Base-by-base conservation (phyloP, 2,797 vertebrate genomes). In the Brachymystax lenok region DNA sequence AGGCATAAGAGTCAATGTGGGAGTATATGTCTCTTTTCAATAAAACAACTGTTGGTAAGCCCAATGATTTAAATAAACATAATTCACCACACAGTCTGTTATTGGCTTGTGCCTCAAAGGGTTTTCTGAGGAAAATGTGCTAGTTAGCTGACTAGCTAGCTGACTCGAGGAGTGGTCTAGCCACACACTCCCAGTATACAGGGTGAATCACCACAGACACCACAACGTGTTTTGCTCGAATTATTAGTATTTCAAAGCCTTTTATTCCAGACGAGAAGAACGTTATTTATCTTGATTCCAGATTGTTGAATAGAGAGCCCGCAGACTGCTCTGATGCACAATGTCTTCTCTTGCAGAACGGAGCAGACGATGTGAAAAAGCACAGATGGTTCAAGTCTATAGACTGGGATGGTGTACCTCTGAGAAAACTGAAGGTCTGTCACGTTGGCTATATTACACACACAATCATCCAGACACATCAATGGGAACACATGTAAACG, bases 311-410 rank as follows among this genome's bases (percentile, higher is more conserved):
- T 46, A 46, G 21, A 63, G 10, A 5, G 59, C 13, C 59, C 59
- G 12, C 21, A 24, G 21, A 27, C 59, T 0, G 59, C 21, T 63
- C 59, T 63, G n/a, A 54, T 30, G 24, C 24, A 2, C 28, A 17
- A 17, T 19, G 16, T 16, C 4, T 54, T 76, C 6, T 79, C 71
- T 92, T 86, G 69, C 87, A 99, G 97, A 98, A 98, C 10, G 97
- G 97, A 80, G 96, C 96, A 0, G 97, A 98, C 2, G 97, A 98
- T 16, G 94, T 98, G 74, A 98, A 98, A 81, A 95, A 95, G 28
- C 97, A 99, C 76, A 87, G 97, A 5, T 99, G 97, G 97, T 99
- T 98, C 88, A 96, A 96, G 70, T 86, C 92, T 0, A 79, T 97
- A 67, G 97, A 99, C 79, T 99, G 97, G 97, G 97, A 97, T 0